Evolutionary conservation across 2,797 vertebrate species (phyloP), one percentile per base, ranked within the genome.

Genomic region (Halcyon leucocephala): DNA sequence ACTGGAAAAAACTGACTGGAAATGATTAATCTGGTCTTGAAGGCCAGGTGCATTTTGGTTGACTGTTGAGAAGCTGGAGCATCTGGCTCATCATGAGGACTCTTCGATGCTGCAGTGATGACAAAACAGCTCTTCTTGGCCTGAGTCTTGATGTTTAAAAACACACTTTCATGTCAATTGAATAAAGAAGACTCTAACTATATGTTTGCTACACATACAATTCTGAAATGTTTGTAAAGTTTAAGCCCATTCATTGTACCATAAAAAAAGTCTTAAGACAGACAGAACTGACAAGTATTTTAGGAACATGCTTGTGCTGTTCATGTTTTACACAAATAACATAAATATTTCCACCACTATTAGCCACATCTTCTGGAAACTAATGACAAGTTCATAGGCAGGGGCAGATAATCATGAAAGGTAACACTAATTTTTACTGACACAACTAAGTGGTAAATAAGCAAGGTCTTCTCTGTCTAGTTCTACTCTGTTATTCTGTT

Each of bases 351-450:
- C 42, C 44, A 64, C 28, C 14, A 10, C 55, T 66, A 4, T 85
- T 80, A 89, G 39, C 51, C 28, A 52, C 22, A 52, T 82, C 31
- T 73, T 41, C 31, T 90, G 66, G 81, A 84, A 84, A 82, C 16
- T 71, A 73, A 71, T 46, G 82, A 90, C 82, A 96, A 78, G 66
- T 84, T 96, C 89, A 73, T n/a, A 86, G 58, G 55, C 26, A 82
- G 77, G 58, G 60, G 44, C 60, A 90, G 44, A 44, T 80, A 89
- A 86, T 42, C 48, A 28, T 71, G 78, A 86, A 64, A 62, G 16
- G 37, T 84, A 84, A 90, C 73, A 73, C 29, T 90, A 71, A 51
- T 82, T 67, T 90, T 92, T 95, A 49, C 61, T 85, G 82, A 92
- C 49, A 88, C 58, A 44, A 58, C 52, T 67, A 71, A 74, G 54